Base-by-base conservation (phyloP, 2,797 vertebrate species). In the Crenuchus spilurus region DNA sequence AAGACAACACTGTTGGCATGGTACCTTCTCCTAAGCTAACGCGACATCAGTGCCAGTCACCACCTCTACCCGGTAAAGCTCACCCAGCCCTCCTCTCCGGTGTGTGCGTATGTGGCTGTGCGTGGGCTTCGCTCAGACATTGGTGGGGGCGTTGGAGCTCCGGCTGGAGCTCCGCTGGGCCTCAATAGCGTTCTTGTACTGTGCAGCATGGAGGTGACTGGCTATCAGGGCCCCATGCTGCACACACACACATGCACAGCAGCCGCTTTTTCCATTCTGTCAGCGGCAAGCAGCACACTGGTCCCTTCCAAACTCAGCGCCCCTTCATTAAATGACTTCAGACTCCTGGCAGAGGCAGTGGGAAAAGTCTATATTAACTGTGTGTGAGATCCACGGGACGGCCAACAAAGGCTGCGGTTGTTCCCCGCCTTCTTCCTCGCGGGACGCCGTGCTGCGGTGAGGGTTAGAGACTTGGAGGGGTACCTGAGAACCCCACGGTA, bases 301-400 rank as follows among this genome's bases (percentile, higher is more conserved):
- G 88, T 91, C 90, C 89, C 91, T 91, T 92, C 91, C 89, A 91
- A 92, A 91, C 90, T 92, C 91, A 89, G 92, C 88, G 82, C 90
- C 90, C 92, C 91, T 92, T 93, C 91, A 93, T 93, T 92, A 93
- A 91, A 93, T 93, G 92, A 94, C 92, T 92, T 93, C 91, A 93
- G 91, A 87, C 87, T 92, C 82, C 89, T 94, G 92, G 92, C 92
- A 93, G 87, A 83, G 87, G 85, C 89, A 92, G 91, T 92, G 92
- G 92, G 92, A 92, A 93, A 93, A 93, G 90, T 93, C 90, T 89
- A 91, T 91, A 93, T 92, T 92, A 92, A 92, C 92, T 90, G 90
- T 89, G 89, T 91, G 90, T 88, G 88, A 91, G 91, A 91, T 93
- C 90, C 88, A 90, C 82, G 54, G 84, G 83, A 83, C 84, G 79